Evolutionary conservation across 2,797 vertebrate genomes (phyloP), one percentile per base, ranked within the genome.

Genomic region (Notoglanidium macrostoma): DNA sequence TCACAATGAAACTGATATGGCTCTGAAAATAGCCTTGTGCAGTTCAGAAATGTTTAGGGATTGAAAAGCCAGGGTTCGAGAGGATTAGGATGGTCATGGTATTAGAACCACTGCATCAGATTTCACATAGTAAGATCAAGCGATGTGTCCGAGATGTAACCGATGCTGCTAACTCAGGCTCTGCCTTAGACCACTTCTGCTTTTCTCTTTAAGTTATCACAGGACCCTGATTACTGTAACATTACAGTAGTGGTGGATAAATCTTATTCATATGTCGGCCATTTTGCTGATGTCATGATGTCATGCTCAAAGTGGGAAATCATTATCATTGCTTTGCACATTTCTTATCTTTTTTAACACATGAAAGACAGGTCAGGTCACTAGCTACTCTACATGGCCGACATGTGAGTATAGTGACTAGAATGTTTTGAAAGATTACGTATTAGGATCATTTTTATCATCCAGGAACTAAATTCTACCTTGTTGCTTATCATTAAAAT

Each of bases 41-140:
- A 44, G 89, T 93, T 91, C 90, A 95, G 89, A 95, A 95, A 95
- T 95, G 94, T 94, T 94, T 89, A 95, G 87, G 77, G 51, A 54
- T 32, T 87, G 85, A 90, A 87, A 88, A 78, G 65, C 67, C 88
- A 87, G 79, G 40, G 59, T 83, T 82, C 3, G 80, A 83, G 80
- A 83, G 44, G 80, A 82, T 65, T 65, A 65, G 77, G 79, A 29
- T 65, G 5, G 59, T 54, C 57, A 44, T 46, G 72, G 57, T 63
- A 12, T 44, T 63, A 81, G 78, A 44, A n/a, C 78, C 57, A 83
- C n/a, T 6, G 51, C 72, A 84, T 84, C 51, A 12, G 14, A 84
- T 87, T 68, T 77, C 81, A 77, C 61, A 67, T 26, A 35, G 78
- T 72, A 61, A 72, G 57, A 77, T 11, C 59, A 57, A 81, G 40